These are phyloP conservation scores for Timandra comae DNA, from an alignment of 2,888 invertebrate species.

Conservation along the genomic window DNA sequence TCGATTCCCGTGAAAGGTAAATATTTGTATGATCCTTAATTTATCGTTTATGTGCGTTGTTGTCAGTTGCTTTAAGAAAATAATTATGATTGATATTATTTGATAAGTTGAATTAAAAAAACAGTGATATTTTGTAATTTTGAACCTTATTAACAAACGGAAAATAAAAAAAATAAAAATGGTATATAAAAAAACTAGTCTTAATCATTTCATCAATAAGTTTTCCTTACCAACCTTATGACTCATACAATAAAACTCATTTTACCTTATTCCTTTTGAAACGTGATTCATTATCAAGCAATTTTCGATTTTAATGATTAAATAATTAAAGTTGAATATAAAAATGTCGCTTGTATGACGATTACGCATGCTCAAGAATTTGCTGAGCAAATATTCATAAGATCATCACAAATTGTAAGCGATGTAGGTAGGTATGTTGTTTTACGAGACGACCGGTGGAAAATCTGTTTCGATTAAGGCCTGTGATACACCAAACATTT, in stretches of 20 bases:
- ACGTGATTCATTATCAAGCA: conserved; percentile 14
- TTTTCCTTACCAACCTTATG: not conserved
- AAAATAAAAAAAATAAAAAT: conserved; percentile 3
- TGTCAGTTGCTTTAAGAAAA: too few relatives aligned
- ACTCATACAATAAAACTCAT: not conserved
- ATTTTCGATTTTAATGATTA: conserved; percentile 7
- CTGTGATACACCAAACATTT: too few relatives aligned
- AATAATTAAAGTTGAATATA: conserved; percentile 2
- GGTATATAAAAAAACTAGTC: conserved; percentile 2
- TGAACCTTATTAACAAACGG: conserved; percentile 1
- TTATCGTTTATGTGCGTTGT: too few relatives aligned
- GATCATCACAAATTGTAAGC: conserved; percentile 19
- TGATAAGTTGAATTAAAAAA: too few relatives aligned
- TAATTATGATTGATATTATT: too few relatives aligned
- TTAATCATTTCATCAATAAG: conserved; percentile 3
- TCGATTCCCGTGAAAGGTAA: too few relatives aligned
- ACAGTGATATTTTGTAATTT: conserved; percentile 2
- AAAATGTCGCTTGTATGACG: not conserved
- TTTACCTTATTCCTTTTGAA: conserved; percentile 2
- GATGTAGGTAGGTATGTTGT: too few relatives aligned
- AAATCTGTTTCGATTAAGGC: too few relatives aligned
- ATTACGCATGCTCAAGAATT: conserved; percentile 9
- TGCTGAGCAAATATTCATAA: conserved; percentile 15
- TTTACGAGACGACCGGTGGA: too few relatives aligned
- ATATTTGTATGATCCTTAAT: too few relatives aligned